These are phyloP conservation scores for Eremophila alpestris DNA, from an alignment of 2,797 vertebrate genomes.

Conservation along the genomic window DNA sequence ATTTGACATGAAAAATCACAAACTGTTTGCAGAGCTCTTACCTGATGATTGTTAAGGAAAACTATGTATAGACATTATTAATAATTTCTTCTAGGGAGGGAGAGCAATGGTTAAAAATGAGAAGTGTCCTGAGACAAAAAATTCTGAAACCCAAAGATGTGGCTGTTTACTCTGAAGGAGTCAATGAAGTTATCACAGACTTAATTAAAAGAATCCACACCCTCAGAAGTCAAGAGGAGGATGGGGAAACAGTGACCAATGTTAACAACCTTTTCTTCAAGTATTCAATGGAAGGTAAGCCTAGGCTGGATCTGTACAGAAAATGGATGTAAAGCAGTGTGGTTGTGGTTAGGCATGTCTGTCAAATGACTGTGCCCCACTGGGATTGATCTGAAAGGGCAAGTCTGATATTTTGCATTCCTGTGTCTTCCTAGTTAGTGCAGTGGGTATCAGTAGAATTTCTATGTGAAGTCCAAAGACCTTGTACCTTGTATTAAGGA, in stretches of 20 bases:
- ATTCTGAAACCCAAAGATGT: conserved; percentile 90
- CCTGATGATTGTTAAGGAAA: not conserved
- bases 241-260: conserved; percentile 83
- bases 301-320: not conserved
- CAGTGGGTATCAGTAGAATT: not conserved
- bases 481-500: not conserved
- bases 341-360: not conserved
- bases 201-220: conserved; percentile 82
- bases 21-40: not conserved
- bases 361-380: not conserved
- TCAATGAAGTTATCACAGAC: conserved; percentile 87
- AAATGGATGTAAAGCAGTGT: not conserved
- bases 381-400: not conserved
- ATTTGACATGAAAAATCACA: not conserved
- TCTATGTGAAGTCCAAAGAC: not conserved
- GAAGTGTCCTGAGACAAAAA: conserved; percentile 89
- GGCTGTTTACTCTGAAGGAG: conserved; percentile 83
- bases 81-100: conserved; percentile 82
- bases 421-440: not conserved
- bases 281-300: conserved; percentile 94
- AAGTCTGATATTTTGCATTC: not conserved
- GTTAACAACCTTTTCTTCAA: conserved; percentile 95
- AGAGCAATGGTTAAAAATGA: conserved; percentile 92
- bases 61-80: not conserved
- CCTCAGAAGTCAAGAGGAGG: conserved; percentile 77